phyloP scores from a whole-genome alignment of 2,113 vertebrate species.

The Equus quagga region DNA sequence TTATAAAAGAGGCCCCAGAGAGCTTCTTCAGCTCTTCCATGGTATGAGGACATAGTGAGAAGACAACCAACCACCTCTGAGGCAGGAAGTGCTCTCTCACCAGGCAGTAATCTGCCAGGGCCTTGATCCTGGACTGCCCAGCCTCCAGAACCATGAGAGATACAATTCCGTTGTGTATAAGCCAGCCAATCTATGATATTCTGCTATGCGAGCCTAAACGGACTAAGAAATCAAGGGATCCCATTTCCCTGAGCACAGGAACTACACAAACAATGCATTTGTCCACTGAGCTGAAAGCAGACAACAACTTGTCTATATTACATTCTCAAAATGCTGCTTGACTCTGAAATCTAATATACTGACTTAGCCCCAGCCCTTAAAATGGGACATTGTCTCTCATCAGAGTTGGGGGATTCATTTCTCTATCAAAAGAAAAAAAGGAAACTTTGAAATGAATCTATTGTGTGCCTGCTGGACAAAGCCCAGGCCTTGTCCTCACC shows the following conservation, averaged over 20 bases:
- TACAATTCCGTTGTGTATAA: neutral
- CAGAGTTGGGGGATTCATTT: slow-evolving; percentile 82
- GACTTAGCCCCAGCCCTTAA: slow-evolving; percentile 77
- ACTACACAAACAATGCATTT: neutral
- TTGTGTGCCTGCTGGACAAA: slow-evolving; percentile 73
- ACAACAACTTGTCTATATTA: neutral
- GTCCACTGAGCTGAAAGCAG: slow-evolving; percentile 30
- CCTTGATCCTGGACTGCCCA: neutral
- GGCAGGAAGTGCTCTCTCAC: neutral
- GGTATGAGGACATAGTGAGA: neutral
- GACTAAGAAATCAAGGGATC: neutral
- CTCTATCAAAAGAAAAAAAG: slow-evolving; percentile 66
- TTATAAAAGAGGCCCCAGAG: neutral
- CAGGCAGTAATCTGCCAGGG: neutral
- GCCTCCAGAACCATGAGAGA: neutral
- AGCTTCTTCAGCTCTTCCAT: neutral
- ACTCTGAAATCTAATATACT: slow-evolving; percentile 83
- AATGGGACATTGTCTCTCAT: slow-evolving; percentile 81
- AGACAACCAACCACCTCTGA: neutral
- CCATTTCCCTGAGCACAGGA: neutral
- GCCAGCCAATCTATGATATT: neutral
- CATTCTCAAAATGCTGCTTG: neutral
- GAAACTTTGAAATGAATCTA: slow-evolving; percentile 86
- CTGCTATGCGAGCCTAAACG: neutral
- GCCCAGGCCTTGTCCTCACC: slow-evolving; percentile 72